Conservation (phyloP, 2,797 vertebrate species). For the Mormyrops boulengeri region DNA sequence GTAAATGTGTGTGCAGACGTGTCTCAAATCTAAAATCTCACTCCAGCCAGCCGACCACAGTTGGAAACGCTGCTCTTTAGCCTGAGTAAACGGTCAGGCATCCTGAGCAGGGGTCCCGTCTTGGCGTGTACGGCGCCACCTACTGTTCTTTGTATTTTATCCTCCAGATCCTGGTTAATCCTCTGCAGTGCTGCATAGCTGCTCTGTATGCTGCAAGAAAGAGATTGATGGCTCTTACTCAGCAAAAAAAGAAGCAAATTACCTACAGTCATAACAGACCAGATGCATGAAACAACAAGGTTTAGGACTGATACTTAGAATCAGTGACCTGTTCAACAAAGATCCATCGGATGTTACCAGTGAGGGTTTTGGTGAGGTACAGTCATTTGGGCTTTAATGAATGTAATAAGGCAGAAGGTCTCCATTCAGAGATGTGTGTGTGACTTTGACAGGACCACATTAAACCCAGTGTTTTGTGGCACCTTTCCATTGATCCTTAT, state of each 20-base stretch:
- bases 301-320: not conserved
- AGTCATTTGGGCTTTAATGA: not conserved
- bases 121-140: slow-evolving; percentile 37
- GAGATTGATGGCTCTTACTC: not conserved
- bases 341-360: not conserved
- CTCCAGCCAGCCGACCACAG: not conserved
- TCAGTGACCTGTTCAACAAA: not conserved
- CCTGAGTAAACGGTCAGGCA: not conserved
- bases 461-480: not conserved
- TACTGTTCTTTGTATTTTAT: slow-evolving; percentile 88
- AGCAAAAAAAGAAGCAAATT: not conserved
- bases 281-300: not conserved
- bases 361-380: not conserved
- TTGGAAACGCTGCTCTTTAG: not conserved
- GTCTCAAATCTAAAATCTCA: not conserved
- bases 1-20: not conserved
- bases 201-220: slow-evolving; percentile 82
- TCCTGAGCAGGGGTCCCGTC: not conserved
- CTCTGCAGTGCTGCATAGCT: slow-evolving; percentile 89
- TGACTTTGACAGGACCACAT: not conserved
- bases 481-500: not conserved
- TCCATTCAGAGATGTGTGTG: not conserved
- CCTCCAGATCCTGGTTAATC: slow-evolving; percentile 94
- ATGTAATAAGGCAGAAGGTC: not conserved
- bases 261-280: not conserved